Conservation (phyloP, 1,140 invertebrate species). For the Lordiphosa stackelbergi region DNA sequence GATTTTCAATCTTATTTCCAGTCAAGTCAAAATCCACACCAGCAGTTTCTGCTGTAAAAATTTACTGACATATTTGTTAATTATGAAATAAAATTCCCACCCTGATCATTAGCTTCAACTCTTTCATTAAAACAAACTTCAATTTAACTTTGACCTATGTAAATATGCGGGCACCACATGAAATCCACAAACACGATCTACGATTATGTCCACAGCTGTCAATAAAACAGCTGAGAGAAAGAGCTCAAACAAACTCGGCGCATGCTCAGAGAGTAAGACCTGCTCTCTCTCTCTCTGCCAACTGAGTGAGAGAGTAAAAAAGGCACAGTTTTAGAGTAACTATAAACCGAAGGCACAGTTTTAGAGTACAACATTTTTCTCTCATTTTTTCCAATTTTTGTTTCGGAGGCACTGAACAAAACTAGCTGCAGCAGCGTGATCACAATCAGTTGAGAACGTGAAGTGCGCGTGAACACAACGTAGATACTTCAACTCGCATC, state of each 20-base stretch:
- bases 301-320: too few species aligned
- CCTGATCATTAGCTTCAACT: not conserved
- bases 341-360: too few species aligned
- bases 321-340: too few species aligned
- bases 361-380: too few species aligned
- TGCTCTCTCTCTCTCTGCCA: not conserved
- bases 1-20: too few species aligned
- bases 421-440: constrained; percentile 56
- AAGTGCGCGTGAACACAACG: constrained; percentile 54
- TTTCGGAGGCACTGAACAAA: too few species aligned
- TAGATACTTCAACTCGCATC: constrained; percentile 17
- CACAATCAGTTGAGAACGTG: constrained; percentile 67
- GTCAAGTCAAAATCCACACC: too few species aligned
- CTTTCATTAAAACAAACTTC: constrained; percentile 2
- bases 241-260: not conserved
- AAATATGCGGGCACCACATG: constrained; percentile 23
- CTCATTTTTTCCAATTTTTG: not conserved
- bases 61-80: too few species aligned
- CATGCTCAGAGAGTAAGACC: not conserved
- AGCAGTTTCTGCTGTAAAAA: too few species aligned
- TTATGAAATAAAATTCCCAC: too few species aligned
- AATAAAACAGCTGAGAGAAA: constrained; percentile 28
- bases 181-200: constrained; percentile 18
- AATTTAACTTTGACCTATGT: constrained; percentile 6
- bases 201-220: constrained; percentile 41